Conservation (phyloP, 2,113 vertebrate species). For the Steatornis caripensis region DNA sequence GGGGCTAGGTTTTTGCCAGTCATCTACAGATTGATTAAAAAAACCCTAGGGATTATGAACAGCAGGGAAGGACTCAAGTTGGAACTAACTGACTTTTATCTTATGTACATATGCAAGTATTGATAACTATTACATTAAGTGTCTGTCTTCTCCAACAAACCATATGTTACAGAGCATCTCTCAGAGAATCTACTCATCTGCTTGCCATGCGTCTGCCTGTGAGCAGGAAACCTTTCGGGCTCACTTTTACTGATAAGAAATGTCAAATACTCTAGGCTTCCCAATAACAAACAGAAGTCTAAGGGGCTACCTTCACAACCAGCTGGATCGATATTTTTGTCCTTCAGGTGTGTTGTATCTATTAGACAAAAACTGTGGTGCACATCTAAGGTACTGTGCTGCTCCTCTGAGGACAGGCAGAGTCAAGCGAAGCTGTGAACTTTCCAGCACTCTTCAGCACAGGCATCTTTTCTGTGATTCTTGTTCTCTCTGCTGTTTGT, state of each 20-base stretch:
- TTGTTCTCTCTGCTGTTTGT: neutral
- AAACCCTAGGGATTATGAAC: neutral
- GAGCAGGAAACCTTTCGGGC: neutral
- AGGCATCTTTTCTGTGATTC: neutral
- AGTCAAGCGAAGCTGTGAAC: accelerated
- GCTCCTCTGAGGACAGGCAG: neutral
- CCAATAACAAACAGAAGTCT: neutral
- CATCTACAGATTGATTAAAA: neutral
- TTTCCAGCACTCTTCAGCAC: neutral
- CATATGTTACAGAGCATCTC: neutral
- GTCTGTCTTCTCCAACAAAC: neutral
- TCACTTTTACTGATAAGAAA: neutral
- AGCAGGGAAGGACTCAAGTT: neutral
- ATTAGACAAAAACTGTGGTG: neutral
- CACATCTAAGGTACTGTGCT: accelerated
- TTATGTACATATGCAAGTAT: neutral
- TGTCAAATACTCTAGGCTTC: neutral
- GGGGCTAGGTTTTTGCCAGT: neutral
- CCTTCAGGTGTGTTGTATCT: neutral
- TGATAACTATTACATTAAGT: neutral
- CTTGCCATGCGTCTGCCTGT: accelerated
- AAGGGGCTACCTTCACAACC: neutral
- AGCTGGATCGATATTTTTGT: neutral
- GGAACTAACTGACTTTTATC: constrained; percentile 31
- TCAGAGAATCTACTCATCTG: accelerated